Base-by-base conservation (phyloP, 1,140 invertebrate species). In the Brachionus calyciflorus region DNA sequence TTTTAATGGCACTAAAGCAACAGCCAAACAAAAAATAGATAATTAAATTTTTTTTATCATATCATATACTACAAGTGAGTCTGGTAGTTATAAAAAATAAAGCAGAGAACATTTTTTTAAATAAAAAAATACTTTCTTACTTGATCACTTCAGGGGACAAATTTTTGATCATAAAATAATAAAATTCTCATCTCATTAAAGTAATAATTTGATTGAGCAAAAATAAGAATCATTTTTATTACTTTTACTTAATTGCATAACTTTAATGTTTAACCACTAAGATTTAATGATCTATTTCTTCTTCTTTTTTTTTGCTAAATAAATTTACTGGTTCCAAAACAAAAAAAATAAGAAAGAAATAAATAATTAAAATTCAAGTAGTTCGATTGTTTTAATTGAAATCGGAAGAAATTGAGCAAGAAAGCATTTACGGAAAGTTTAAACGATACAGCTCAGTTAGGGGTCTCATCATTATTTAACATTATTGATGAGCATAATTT, bases 331-430 rank as follows among this genome's bases (percentile, higher is more conserved):
- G n/a, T n/a, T n/a, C n/a, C n/a, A n/a, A n/a, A n/a, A n/a, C n/a
- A n/a, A n/a, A 3, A 37, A 37, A 37, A 37, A 37, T 5, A 37
- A 37, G 33, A 37, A 37, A 37, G 55, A 60, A 37, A 33, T 60
- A 60, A 60, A 33, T 60, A 60, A 4, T 37, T n/a, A n/a, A n/a
- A 60, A 33, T 60, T 60, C 55, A 60, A 60, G 55, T 37, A 60
- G 28, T 37, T 60, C n/a, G 55, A 60, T 60, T 60, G 30, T 60
- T 60, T 60, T 60, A 60, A 60, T 60, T 60, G 55, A 60, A 60
- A 37, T 33, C 28, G 55, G 30, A 60, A 40, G 28, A 60, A 60
- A 60, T 60, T 60, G 55, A 60, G 28, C 55, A 60, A 37, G 30
- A 60, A 17, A 40, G 37, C 19, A 33, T 60, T 60, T 60, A 33